Base-by-base conservation (phyloP, 1,140 invertebrate genomes). In the Drosophila willistoni region DNA sequence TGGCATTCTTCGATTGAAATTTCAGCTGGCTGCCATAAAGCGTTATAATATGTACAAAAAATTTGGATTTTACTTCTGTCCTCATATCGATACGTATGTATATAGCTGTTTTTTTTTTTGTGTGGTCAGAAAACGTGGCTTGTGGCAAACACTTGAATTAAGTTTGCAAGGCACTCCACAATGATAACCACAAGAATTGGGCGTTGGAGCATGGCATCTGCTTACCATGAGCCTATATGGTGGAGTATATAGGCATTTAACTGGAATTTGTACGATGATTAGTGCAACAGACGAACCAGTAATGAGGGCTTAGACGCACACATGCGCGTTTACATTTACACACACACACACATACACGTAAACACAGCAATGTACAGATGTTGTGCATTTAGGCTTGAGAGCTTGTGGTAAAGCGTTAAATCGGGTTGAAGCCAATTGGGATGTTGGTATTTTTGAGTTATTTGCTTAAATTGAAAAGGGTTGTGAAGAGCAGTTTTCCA, bases 261-360 rank as follows among this genome's bases (percentile, higher is more conserved):
- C 76, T 70, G 77, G 84, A 72, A 89, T 86, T 86, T 79, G 72
- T 60, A 68, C 79, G 42, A 54, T 78, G 84, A 87, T 86, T 87
- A 86, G 83, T 71, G 79, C 44, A 51, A 12, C 19, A 22, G 55
- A 70, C 17, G 71, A 59, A 14, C n/a, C n/a, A 33, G 25, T 57
- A 57, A 57, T 36, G 56, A 57, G 29, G 33, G n/a, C 56, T 57
- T 39, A 12, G 19, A 19, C 14, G 12, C 29, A n/a, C 33, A 36
- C 36, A 39, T 12, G 36, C 36, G 12, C 36, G 36, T 39, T 39
- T 39, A 39, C 36, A 39, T 5, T 13, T 13, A 39, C 36, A 39
- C 10, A 12, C 36, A 39, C 36, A 19, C 33, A 36, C 29, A n/a
- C 3, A 25, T 25, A 22, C 14, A 22, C 14, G 17, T 14, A 14